phyloP scores from a whole-genome alignment of 2,797 vertebrate species.

The Momotus momota region DNA sequence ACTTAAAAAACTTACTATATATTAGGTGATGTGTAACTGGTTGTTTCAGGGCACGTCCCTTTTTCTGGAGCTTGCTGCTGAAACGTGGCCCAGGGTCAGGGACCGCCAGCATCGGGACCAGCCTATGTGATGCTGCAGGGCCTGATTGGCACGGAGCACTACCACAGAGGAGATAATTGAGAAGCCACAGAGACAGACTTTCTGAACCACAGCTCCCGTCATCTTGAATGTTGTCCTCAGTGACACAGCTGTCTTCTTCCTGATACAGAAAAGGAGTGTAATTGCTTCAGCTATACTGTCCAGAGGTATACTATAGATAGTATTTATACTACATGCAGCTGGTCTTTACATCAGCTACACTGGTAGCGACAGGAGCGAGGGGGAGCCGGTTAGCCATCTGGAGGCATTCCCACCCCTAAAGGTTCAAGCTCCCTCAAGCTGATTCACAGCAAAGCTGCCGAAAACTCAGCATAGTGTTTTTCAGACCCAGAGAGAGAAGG shows the following conservation, averaged over 20 bases:
- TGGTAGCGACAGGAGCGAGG: background rate
- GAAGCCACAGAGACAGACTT: background rate
- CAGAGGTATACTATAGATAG: fast-evolving
- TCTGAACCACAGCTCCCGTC: background rate
- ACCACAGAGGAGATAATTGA: background rate
- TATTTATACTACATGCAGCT: background rate
- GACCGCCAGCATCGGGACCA: fast-evolving
- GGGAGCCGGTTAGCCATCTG: background rate
- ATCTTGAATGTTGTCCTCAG: background rate
- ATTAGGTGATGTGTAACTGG: background rate
- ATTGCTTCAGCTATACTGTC: background rate
- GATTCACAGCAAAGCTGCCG: background rate
- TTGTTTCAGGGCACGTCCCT: background rate
- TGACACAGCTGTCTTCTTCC: background rate
- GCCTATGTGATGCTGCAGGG: background rate
- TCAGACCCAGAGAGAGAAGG: background rate
- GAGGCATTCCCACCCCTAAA: background rate
- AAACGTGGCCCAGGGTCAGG: background rate
- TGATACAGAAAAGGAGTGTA: background rate
- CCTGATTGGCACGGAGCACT: fast-evolving
- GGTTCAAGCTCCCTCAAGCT: background rate
- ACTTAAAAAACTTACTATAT: background rate
- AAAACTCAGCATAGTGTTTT: background rate
- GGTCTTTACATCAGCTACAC: background rate
- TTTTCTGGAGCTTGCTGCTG: background rate